Evolutionary conservation across 2,113 vertebrate genomes (phyloP).

Genomic region (Diadophis punctatus): DNA sequence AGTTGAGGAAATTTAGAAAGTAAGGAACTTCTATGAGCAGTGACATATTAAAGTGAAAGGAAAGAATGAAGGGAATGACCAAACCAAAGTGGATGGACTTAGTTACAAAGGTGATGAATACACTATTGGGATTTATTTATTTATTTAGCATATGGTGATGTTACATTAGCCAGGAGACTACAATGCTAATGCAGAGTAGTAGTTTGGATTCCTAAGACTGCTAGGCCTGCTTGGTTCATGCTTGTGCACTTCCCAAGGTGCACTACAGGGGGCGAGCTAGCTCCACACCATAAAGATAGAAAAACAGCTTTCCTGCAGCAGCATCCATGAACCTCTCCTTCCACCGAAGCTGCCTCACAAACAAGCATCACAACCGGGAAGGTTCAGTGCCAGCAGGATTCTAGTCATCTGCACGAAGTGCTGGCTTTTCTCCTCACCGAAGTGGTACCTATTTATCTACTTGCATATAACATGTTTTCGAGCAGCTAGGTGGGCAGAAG

Average conservation of each 20-base stretch:
- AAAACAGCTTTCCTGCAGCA: background rate
- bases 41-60: background rate
- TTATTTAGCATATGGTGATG: background rate
- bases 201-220: background rate
- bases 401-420: background rate
- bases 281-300: background rate
- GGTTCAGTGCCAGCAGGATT: background rate
- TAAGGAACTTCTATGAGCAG: background rate
- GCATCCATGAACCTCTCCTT: no score
- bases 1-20: background rate
- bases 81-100: background rate
- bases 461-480: background rate
- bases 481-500: background rate
- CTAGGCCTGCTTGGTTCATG: background rate
- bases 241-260: background rate
- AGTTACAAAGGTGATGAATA: background rate
- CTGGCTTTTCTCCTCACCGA: background rate
- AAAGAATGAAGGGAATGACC: background rate
- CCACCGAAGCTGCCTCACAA: no score
- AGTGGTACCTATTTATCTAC: background rate
- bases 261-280: background rate
- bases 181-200: background rate
- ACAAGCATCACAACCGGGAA: background rate
- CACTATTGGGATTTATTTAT: background rate
- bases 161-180: background rate